Evolutionary conservation across 2,888 invertebrate genomes (phyloP), one percentile per base, ranked within the genome.

Genomic region (Digitonthophagus gazella): DNA sequence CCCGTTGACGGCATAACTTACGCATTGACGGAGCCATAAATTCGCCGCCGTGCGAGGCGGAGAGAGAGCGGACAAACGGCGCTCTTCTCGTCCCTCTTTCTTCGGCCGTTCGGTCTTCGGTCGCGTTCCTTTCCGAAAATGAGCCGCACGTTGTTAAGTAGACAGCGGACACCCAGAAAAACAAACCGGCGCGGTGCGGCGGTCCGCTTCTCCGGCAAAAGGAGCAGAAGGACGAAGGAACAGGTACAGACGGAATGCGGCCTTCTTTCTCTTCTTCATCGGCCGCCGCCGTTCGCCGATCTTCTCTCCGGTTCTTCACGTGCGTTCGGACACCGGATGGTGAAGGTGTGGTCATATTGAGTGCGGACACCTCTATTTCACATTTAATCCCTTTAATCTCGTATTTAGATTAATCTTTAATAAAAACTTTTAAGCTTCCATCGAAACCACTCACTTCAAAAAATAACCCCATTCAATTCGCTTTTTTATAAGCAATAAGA

Each of bases 1-100:
- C 20, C 20, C 61, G 61, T 18, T 61, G 61, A 61, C 61, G 61
- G 75, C 78, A 76, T 79, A 79, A 79, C 75, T 80, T 78, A 77
- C 75, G 76, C 74, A 76, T 75, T 75, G 78, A 77, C 76, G 76
- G 74, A 76, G 76, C 79, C 75, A 80, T 80, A 80, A 80, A 80
- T 80, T 79, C 78, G 79, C 79, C 78, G 75, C 75, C 75, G 74
- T 18, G 57, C 57, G 66, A 58, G 44, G 54, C 16, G 56, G 11
- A 54, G 65, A 16, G 54, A 54, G 54, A 28, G 16, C 75, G 74
- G 75, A 77, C 28, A 44, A 44, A 44, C 28, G 28, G 28, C 6
- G 28, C 28, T 44, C 28, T 44, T 44, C 28, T 44, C 28, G 28
- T 44, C 28, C 28, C 28, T 44, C 28, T 44, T 44, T 44, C 28